These are phyloP conservation scores for Paratilapia polleni DNA, from an alignment of 2,113 vertebrate species.

Conservation along the genomic window DNA sequence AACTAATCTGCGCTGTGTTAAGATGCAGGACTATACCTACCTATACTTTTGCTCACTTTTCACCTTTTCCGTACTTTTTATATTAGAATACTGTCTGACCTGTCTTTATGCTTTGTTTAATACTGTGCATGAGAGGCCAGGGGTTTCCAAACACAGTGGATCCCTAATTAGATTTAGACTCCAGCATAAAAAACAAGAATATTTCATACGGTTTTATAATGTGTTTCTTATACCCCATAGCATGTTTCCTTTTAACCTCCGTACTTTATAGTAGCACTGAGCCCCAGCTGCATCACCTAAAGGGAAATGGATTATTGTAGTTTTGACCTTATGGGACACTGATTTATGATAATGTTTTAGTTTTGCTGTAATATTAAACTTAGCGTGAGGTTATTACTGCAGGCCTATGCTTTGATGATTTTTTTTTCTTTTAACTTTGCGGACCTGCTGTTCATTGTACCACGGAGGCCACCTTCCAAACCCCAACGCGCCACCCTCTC, in stretches of 20 bases:
- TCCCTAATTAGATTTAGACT: slow-evolving; percentile 16
- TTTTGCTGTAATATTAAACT: not conserved
- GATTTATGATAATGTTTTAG: not conserved
- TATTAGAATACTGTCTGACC: not conserved
- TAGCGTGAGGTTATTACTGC: not conserved
- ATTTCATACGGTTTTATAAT: not conserved
- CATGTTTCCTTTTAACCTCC: not conserved
- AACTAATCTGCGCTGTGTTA: not conserved
- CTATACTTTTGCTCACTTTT: not conserved
- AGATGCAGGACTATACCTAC: not conserved
- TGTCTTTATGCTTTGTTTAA: not conserved
- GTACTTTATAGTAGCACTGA: not conserved
- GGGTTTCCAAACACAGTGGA: not conserved
- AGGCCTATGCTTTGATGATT: not conserved
- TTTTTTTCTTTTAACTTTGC: not conserved
- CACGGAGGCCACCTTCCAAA: slow-evolving; percentile 32
- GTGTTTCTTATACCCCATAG: not conserved
- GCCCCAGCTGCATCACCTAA: not conserved
- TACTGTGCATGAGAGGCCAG: not conserved
- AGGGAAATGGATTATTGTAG: not conserved
- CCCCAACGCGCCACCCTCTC: slow-evolving; percentile 4
- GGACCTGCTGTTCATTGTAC: slow-evolving; percentile 43
- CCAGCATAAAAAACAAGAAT: not conserved
- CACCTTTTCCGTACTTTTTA: not conserved
- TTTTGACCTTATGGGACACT: not conserved